phyloP scores from a whole-genome alignment of 2,113 vertebrate genomes.

The Lipotes vexillifer region DNA sequence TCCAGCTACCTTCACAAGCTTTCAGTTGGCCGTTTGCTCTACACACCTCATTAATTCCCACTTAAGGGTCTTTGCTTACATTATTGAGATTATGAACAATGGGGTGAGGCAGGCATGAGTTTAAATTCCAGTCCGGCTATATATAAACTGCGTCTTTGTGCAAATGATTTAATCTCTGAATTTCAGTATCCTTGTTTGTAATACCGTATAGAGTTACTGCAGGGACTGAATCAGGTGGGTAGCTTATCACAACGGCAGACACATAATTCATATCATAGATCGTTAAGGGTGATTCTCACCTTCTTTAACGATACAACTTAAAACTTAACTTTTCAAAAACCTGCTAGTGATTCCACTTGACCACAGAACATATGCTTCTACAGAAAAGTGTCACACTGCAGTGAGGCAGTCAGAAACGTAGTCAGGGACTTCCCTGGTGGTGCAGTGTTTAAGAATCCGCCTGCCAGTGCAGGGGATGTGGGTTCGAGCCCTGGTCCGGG shows the following conservation, averaged over 20 bases:
- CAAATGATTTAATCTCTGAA: background rate
- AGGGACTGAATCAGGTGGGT: background rate
- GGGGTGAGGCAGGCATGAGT: background rate
- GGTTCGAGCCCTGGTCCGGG: too few relatives aligned
- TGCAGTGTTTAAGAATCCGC: too few relatives aligned
- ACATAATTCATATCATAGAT: background rate
- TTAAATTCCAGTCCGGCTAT: background rate
- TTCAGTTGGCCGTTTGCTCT: background rate
- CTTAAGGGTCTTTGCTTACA: background rate
- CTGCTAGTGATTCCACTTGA: background rate
- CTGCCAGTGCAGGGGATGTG: too few relatives aligned
- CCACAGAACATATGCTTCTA: background rate
- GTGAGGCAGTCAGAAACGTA: background rate
- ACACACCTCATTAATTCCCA: background rate
- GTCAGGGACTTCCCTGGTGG: background rate
- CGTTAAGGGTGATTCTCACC: background rate
- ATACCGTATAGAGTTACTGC: background rate
- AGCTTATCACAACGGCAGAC: background rate
- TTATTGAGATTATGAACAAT: background rate
- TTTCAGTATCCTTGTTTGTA: background rate
- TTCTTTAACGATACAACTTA: background rate
- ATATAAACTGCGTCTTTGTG: background rate
- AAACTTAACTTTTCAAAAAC: background rate
- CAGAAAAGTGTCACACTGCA: background rate
- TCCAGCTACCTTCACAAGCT: background rate